These are phyloP conservation scores for Brachionus angularis DNA, from an alignment of 1,140 invertebrate species.

Conservation along the genomic window DNA sequence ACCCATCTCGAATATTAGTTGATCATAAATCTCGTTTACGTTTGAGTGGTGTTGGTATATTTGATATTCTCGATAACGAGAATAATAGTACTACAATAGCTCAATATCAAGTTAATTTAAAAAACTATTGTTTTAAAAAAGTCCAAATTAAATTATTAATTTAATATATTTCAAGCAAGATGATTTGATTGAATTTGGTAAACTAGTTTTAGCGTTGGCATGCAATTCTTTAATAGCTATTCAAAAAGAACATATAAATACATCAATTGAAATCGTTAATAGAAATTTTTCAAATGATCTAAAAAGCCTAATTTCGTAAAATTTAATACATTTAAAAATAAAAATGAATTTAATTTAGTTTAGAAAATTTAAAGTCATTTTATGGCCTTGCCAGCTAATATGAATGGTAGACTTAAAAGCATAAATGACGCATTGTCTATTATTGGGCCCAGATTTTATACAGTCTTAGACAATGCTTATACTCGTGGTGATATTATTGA, in stretches of 20 bases:
- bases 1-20: constrained; percentile 19
- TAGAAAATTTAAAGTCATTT: constrained; percentile 33
- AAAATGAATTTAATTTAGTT: not conserved
- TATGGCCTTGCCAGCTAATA: constrained; percentile 70
- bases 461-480: constrained; percentile 83
- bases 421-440: constrained; percentile 97
- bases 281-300: constrained; percentile 83
- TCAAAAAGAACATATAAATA: constrained; percentile 70
- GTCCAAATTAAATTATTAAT: not conserved
- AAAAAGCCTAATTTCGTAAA: constrained; percentile 84
- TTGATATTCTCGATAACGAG: constrained; percentile 78
- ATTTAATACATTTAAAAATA: constrained; percentile 49
- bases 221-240: constrained; percentile 82
- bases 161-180: constrained; percentile 66
- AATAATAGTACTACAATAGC: constrained; percentile 63
- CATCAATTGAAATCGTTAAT: constrained; percentile 80
- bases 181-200: constrained; percentile 83
- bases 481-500: constrained; percentile 79
- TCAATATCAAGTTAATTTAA: constrained; percentile 65
- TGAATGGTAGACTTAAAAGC: constrained; percentile 64
- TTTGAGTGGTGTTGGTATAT: constrained; percentile 74
- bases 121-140: constrained; percentile 20
- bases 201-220: constrained; percentile 80
- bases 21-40: constrained; percentile 61
- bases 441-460: constrained; percentile 95